Conservation (phyloP, 1,140 invertebrate genomes). For the Adelges cooleyi region DNA sequence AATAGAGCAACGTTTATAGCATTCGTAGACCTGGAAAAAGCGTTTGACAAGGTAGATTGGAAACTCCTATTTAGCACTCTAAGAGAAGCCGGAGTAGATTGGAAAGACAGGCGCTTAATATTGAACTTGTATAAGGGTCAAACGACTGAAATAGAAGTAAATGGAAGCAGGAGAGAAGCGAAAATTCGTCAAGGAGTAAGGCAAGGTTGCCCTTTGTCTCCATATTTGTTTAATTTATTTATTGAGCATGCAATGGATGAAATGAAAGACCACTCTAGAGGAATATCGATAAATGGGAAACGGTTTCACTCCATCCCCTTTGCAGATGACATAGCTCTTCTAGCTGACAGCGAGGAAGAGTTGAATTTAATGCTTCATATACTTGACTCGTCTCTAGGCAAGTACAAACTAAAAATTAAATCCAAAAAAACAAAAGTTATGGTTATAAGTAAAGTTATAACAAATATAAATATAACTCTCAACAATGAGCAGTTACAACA, state of each 20-base stretch:
- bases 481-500: too few species aligned
- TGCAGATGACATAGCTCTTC: conserved; percentile 22
- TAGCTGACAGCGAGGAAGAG: too few species aligned
- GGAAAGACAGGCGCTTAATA: conserved; percentile 10
- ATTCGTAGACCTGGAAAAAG: conserved; percentile 23
- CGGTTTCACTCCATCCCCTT: conserved; percentile 24
- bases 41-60: conserved; percentile 23
- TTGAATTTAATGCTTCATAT: too few species aligned
- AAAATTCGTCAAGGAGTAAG: too few species aligned
- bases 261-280: conserved; percentile 11
- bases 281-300: conserved; percentile 22
- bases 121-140: too few species aligned
- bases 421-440: too few species aligned
- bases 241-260: conserved; percentile 16
- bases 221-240: conserved; percentile 30
- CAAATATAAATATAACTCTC: too few species aligned
- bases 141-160: not conserved
- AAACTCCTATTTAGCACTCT: conserved; percentile 25
- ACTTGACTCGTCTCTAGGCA: not conserved
- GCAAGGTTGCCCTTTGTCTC: too few species aligned
- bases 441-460: too few species aligned
- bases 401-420: too few species aligned
- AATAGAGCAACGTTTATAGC: conserved; percentile 22
- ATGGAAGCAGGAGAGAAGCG: not conserved
- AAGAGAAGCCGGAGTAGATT: conserved; percentile 11